Evolutionary conservation across 2,113 vertebrate species (phyloP).

Genomic region (Daphoenositta chrysoptera): DNA sequence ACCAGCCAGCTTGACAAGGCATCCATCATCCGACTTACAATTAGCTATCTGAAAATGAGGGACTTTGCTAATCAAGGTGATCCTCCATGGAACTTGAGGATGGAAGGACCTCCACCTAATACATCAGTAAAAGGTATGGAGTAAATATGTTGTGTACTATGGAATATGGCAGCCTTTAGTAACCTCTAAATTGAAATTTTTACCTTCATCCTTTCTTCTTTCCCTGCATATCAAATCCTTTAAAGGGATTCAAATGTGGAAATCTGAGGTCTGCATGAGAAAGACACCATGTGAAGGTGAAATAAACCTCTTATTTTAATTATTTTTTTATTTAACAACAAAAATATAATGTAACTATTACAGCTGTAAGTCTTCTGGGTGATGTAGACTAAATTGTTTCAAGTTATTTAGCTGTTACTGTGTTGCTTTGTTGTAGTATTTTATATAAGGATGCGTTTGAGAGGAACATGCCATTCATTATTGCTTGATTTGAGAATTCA

Average conservation of each 20-base stretch:
- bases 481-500: not conserved
- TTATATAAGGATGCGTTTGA: not conserved
- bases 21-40: constrained; percentile 98
- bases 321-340: constrained; percentile 55
- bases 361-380: not conserved
- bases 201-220: constrained; percentile 79
- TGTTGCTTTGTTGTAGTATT: not conserved
- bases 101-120: constrained; percentile 97
- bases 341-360: constrained; percentile 34
- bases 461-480: not conserved
- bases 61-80: constrained; percentile 98
- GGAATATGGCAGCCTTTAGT: constrained; percentile 38
- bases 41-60: constrained; percentile 99
- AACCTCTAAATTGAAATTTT: constrained; percentile 69
- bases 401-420: not conserved
- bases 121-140: constrained; percentile 96
- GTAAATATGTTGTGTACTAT: constrained; percentile 9
- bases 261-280: constrained; percentile 84
- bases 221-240: constrained; percentile 83
- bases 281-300: constrained; percentile 83
- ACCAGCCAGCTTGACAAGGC: constrained; percentile 99
- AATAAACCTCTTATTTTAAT: constrained; percentile 75
- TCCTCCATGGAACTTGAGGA: constrained; percentile 95
- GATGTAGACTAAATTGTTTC: not conserved
- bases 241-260: constrained; percentile 83